Evolutionary conservation across 2,888 invertebrate species (phyloP).

Genomic region (Brachypterus glaber): DNA sequence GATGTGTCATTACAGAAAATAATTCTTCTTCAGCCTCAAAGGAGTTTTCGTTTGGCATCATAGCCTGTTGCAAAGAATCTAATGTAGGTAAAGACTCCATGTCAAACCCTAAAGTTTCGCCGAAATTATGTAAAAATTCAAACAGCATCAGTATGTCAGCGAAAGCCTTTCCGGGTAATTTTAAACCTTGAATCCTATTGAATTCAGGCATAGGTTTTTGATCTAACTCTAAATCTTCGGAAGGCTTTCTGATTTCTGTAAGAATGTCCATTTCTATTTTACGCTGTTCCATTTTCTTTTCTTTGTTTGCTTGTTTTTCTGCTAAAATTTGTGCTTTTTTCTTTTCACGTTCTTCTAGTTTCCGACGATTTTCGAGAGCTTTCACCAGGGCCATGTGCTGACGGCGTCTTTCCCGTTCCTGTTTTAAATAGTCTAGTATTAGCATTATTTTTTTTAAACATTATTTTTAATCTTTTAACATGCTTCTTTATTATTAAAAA

Average conservation of each 20-base stretch:
- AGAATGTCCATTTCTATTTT: constrained; percentile 58
- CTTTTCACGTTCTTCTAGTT: constrained; percentile 77
- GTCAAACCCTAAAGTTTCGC: constrained; percentile 87
- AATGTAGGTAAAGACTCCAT: constrained; percentile 80
- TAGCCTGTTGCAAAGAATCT: constrained; percentile 75
- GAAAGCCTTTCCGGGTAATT: constrained; percentile 78
- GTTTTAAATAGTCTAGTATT: too few species aligned
- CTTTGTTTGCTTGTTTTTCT: constrained; percentile 76
- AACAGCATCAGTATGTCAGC: constrained; percentile 90
- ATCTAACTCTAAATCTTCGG: constrained; percentile 84
- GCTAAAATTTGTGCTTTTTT: constrained; percentile 68
- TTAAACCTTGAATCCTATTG: constrained; percentile 56
- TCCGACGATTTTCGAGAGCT: constrained; percentile 74
- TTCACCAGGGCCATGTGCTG: constrained; percentile 87
- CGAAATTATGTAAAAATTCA: constrained; percentile 94
- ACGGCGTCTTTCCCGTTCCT: constrained; percentile 81
- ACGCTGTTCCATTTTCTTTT: constrained; percentile 69
- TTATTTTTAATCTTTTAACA: too few species aligned
- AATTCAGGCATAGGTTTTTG: constrained; percentile 62
- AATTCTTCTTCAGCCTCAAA: constrained; percentile 77
- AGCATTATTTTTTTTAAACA: too few species aligned
- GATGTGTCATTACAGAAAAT: constrained; percentile 77
- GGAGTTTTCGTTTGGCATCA: constrained; percentile 61
- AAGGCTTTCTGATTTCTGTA: constrained; percentile 69
- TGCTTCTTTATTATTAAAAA: too few species aligned